Conservation (phyloP, 2,113 vertebrate species). For the Otus sunia region DNA sequence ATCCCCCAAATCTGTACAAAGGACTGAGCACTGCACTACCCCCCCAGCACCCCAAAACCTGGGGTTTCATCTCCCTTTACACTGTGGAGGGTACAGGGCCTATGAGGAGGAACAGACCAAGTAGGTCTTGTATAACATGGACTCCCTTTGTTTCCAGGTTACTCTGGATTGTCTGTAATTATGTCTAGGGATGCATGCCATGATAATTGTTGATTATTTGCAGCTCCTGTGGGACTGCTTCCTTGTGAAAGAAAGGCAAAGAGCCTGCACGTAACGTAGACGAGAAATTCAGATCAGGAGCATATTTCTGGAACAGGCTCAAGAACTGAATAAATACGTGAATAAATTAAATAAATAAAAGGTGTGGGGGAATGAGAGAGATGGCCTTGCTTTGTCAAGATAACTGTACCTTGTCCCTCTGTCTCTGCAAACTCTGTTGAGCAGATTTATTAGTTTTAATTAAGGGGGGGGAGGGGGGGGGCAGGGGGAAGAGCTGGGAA, state of each 20-base stretch:
- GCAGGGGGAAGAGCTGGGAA: conserved; percentile 64
- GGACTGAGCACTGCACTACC: background rate
- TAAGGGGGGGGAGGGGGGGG: conserved; percentile 45
- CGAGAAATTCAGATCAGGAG: background rate
- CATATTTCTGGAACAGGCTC: conserved; percentile 1
- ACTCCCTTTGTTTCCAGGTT: background rate
- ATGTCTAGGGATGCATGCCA: conserved; percentile 25
- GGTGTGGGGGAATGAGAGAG: background rate
- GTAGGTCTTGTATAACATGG: background rate
- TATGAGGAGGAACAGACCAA: rapidly evolving
- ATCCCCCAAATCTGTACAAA: background rate
- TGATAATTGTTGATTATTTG: conserved; percentile 50
- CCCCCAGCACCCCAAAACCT: background rate
- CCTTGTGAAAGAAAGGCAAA: background rate
- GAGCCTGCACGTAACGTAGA: background rate
- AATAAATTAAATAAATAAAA: conserved; percentile 54
- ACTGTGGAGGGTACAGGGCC: rapidly evolving
- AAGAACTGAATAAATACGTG: conserved; percentile 25
- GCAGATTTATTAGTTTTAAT: conserved; percentile 82
- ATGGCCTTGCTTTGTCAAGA: conserved; percentile 43
- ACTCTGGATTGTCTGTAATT: conserved; percentile 5
- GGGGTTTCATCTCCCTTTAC: background rate
- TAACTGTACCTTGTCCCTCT: conserved; percentile 23
- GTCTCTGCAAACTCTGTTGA: conserved; percentile 62
- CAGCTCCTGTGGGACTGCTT: conserved; percentile 46